A percentile compares a stretch with the other conserved stretches of the same genome.
phyloP scores from a whole-genome alignment of 1,140 invertebrate species.

The Lasaia peninsularis region DNA sequence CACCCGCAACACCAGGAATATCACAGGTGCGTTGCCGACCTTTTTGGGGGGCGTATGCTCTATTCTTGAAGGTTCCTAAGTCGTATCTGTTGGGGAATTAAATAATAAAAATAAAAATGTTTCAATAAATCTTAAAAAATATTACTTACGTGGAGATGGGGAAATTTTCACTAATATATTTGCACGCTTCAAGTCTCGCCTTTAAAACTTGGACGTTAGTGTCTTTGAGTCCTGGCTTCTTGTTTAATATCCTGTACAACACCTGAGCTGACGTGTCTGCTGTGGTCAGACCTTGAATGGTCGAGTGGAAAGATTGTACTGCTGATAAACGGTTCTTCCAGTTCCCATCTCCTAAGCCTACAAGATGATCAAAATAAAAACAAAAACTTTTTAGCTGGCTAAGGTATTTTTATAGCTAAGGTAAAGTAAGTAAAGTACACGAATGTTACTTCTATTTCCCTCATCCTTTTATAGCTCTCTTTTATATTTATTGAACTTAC shows the following conservation, averaged over 20 bases:
- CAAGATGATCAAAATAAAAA: background rate
- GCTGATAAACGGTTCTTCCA: constrained; percentile 92
- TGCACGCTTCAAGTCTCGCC: constrained; percentile 87
- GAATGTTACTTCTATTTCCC: no score
- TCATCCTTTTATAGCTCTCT: no score
- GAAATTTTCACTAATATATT: constrained; percentile 87
- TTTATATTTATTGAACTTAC: no score
- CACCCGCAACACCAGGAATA: no score
- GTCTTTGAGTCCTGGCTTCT: constrained; percentile 94
- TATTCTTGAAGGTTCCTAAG: no score
- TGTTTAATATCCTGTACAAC: constrained; percentile 85
- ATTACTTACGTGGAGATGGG: constrained; percentile 81
- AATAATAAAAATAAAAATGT: no score
- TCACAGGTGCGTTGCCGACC: no score
- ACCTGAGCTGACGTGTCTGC: constrained; percentile 86
- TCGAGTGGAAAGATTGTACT: constrained; percentile 84
- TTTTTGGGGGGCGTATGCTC: no score
- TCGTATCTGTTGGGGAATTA: no score
- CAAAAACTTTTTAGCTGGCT: no score
- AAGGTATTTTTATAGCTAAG: no score
- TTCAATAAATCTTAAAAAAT: constrained; percentile 11
- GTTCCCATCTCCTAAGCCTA: constrained; percentile 85
- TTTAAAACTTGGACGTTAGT: constrained; percentile 96
- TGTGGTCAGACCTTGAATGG: constrained; percentile 80
- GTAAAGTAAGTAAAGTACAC: no score